Evolutionary conservation across 1,140 invertebrate species (phyloP), one percentile per base, ranked within the genome.

Genomic region (Phortica variegata): DNA sequence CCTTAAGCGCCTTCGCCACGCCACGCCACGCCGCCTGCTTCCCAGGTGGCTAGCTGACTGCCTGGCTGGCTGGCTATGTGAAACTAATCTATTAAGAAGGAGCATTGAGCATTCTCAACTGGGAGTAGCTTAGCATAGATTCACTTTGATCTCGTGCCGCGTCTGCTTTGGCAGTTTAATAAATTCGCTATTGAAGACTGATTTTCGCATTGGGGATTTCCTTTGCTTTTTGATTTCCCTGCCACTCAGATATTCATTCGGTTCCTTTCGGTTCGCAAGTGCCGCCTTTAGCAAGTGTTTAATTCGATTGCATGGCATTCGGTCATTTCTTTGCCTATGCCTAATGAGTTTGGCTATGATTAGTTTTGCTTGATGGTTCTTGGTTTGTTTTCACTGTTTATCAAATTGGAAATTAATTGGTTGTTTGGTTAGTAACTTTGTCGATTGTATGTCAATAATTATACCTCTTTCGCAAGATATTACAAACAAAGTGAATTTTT

Each of bases 131-230:
- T 1, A 18, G 36, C 20, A 66, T 66, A 63, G 65, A 56, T 58
- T 47, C 60, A 63, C 63, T 68, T 68, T 68, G 63, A 68, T 68
- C 63, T 68, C 68, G 68, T 61, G 68, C 63, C 63, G 63, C 63
- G 68, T 68, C 63, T 68, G 63, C 63, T 68, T 68, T 68, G 63
- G n/a, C n/a, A n/a, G n/a, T 63, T 69, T 68, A 68, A 68, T 68
- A 68, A 68, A 68, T 68, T 68, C 63, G 63, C 63, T 62, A 66
- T 66, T 63, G 63, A 66, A 66, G 68, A 66, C 60, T 62, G 63
- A 66, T 63, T 66, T 65, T n/a, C n/a, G n/a, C n/a, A n/a, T n/a
- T n/a, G n/a, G n/a, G n/a, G n/a, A n/a, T 18, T 36, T 31, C 33
- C 13, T 32, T 38, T 43, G 49, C 42, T 48, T 47, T 52, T 63